Conservation (phyloP, 1,140 invertebrate species). For the Drosophila virilis region DNA sequence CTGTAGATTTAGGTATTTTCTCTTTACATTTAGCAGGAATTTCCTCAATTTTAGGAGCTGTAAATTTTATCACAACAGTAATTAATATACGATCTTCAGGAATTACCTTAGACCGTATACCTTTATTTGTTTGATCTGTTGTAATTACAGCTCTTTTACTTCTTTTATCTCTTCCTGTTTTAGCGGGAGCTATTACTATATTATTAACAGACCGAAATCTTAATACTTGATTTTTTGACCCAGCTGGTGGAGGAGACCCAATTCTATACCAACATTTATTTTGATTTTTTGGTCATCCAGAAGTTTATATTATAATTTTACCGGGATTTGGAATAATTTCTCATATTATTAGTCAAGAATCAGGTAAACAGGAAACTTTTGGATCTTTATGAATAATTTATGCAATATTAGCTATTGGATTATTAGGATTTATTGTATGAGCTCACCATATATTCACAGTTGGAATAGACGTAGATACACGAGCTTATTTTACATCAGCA, state of each 20-base stretch:
- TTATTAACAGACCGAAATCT: constrained; percentile 85
- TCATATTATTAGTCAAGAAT: constrained; percentile 87
- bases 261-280: constrained; percentile 92
- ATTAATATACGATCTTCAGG: constrained; percentile 86
- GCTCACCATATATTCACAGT: constrained; percentile 91
- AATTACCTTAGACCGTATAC: constrained; percentile 85
- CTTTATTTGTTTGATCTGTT: constrained; percentile 88
- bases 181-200: constrained; percentile 91
- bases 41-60: constrained; percentile 88
- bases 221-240: constrained; percentile 24
- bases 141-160: constrained; percentile 88
- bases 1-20: constrained; percentile 89
- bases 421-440: constrained; percentile 89
- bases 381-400: too few species aligned
- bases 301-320: constrained; percentile 91
- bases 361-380: constrained; percentile 82
- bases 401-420: constrained; percentile 85
- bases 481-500: constrained; percentile 89
- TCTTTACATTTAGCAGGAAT: constrained; percentile 88
- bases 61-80: constrained; percentile 88
- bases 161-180: constrained; percentile 88
- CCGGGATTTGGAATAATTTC: constrained; percentile 88
- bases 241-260: constrained; percentile 85
- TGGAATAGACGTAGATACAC: constrained; percentile 72
- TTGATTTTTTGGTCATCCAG: constrained; percentile 92